Base-by-base conservation (phyloP, 2,113 vertebrate species). In the Hepsetus odoe region DNA sequence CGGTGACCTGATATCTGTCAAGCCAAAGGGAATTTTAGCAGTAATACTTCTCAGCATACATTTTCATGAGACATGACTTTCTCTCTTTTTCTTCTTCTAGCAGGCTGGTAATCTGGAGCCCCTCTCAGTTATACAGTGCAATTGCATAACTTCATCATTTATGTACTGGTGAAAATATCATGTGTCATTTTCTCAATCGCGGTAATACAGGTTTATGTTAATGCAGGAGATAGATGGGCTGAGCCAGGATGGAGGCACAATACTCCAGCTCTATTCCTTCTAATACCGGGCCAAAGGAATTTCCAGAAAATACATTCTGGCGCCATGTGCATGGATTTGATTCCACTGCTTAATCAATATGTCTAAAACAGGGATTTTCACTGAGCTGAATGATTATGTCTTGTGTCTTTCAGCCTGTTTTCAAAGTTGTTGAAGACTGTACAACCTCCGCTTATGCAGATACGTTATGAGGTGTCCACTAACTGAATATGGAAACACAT, bases 81-180 rank as follows among this genome's bases (percentile, higher is more conserved):
- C 35, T 71, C 53, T 84, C 76, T 42, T 56, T 69, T 75, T 32
- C 38, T 65, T 75, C 61, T 59, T 79, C 56, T 78, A 76, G 74
- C 69, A 74, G 81, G 83, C 77, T 62, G 61, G 74, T 51, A 74
- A 83, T 78, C 73, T 33, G 7, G 79, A 78, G 82, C 59, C 65
- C 61, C 62, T 55, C 75, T 69, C 55, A 72, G 56, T 68, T 70
- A 58, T 65, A 72, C 56, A 68, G n/a, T 40, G 16, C 40, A 51
- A 51, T 86, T 87, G 62, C 80, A 79, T 86, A 87, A 88, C 79
- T 80, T 9, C 35, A 6, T 69, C 67, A 85, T 69, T 89, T 86
- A 82, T 74, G 81, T 86, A 89, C 88, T 30, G 28, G 40, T 66
- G 26, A 64, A 75, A 82, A 49, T 28, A 76, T 69, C 65, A 53